phyloP scores from a whole-genome alignment of 2,113 vertebrate species.

The Rallus limicola region DNA sequence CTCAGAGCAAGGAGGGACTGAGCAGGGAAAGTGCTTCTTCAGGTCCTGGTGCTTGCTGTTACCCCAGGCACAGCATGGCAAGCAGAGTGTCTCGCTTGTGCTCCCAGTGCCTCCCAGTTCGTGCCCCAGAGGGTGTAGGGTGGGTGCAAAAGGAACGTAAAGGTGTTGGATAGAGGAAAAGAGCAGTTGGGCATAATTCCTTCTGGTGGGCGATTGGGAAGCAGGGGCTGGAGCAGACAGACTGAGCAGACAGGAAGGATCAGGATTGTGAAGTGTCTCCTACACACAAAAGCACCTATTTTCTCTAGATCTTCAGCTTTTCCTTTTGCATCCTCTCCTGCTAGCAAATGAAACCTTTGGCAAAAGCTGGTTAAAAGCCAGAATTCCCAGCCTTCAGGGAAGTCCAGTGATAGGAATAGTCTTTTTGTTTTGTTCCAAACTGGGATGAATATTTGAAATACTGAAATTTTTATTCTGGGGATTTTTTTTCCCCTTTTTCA shows the following conservation, averaged over 20 bases:
- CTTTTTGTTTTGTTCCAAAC: background rate
- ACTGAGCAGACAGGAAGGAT: background rate
- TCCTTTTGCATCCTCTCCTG: background rate
- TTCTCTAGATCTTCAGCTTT: background rate
- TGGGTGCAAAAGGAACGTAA: background rate
- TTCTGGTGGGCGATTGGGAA: background rate
- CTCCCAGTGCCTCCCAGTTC: background rate
- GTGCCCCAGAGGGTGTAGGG: background rate
- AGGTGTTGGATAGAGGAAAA: background rate
- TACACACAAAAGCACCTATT: background rate
- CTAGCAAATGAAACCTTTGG: background rate
- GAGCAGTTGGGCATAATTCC: background rate
- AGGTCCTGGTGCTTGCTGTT: background rate
- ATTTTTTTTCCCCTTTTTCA: background rate
- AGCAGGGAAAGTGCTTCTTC: background rate
- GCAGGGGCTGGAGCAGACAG: background rate
- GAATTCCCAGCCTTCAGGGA: background rate
- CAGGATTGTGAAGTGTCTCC: background rate
- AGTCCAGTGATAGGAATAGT: background rate
- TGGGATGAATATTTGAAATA: background rate
- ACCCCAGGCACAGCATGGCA: background rate
- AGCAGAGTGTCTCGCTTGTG: background rate
- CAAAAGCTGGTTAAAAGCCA: background rate
- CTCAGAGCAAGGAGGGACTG: background rate
- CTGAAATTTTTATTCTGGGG: background rate